A percentile compares a stretch with the other conserved stretches of the same genome.
phyloP scores from a whole-genome alignment of 2,888 invertebrate species.

The Noctua janthe region DNA sequence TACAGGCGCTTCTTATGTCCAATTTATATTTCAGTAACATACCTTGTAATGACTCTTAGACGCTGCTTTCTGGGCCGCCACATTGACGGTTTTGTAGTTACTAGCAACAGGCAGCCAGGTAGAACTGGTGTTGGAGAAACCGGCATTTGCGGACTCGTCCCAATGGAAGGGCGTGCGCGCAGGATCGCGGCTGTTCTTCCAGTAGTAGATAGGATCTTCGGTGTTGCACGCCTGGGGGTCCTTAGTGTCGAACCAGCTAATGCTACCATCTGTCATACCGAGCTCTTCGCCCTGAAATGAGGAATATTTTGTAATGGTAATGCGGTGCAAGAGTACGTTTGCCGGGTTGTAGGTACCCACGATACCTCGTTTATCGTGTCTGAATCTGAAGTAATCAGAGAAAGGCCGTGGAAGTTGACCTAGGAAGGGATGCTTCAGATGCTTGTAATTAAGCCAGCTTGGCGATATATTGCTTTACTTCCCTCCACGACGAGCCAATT shows the following conservation, averaged over 20 bases:
- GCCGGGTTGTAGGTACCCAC: neutral
- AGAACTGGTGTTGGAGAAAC: conserved; percentile 81
- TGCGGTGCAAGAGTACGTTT: neutral
- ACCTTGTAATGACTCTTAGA: conserved; percentile 89
- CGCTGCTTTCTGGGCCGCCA: conserved; percentile 84
- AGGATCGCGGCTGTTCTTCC: conserved; percentile 91
- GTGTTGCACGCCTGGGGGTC: conserved; percentile 92
- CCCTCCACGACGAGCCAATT: no score
- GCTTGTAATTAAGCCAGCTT: neutral
- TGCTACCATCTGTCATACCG: conserved; percentile 93
- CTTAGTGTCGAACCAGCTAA: conserved; percentile 91
- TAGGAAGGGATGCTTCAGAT: neutral
- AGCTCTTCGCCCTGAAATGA: conserved; percentile 94
- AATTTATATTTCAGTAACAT: conserved; percentile 16
- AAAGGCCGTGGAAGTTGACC: neutral
- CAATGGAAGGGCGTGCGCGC: conserved; percentile 92
- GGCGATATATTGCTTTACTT: neutral
- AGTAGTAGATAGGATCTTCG: conserved; percentile 91
- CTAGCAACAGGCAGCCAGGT: conserved; percentile 92
- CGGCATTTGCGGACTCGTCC: conserved; percentile 87
- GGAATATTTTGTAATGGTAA: neutral
- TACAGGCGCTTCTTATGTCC: neutral
- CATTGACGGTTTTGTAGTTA: conserved; percentile 91
- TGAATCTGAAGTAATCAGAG: neutral
- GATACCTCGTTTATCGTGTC: neutral